Base-by-base conservation (phyloP, 2,113 vertebrate species). In the Chascanopsetta lugubris region DNA sequence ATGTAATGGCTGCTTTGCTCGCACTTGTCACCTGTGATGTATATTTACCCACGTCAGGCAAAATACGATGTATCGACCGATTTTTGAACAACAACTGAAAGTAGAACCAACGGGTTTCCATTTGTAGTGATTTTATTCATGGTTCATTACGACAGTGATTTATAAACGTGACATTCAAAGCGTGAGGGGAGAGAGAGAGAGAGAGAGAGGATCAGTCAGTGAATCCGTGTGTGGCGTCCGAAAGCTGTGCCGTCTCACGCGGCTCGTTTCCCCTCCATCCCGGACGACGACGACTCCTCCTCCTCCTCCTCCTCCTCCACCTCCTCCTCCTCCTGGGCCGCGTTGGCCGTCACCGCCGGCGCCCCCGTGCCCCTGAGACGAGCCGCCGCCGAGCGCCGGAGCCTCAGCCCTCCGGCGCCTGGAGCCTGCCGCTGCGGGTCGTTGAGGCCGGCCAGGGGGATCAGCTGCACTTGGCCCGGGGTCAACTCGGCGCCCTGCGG, bases 271-370 rank as follows among this genome's bases (percentile, higher is more conserved):
- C 67, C 66, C 22, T 80, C 79, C 70, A 70, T 69, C 50, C 89
- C 89, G 1, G 90, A 91, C 29, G 63, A 66, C 46, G 89, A 86
- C 27, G 86, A 87, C 34, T 73, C 71, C 43, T 80, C 62, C 4
- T 7, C 24, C 18, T 90, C 87, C 27, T 87, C 88, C 34, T 73
- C 71, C 43, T 80, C 62, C 4, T 7, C 24, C 18, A 80, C 79
- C 67, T 53, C 49, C 1, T 51, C 50, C 26, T 51, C 87, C 32
- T 85, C 82, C 7, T 85, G 76, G 8, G 57, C 22, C 2, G 45
- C 58, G 61, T 24, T 67, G 53, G 15, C 46, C 67, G 74, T 82
- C 40, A 30, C 63, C 63, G 8, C 34, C 0, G 55, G 57, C 51
- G 58, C 0, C 18, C 70, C 76, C 3, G 51, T 77, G 59, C 71